A percentile compares a stretch with the other conserved stretches of the same genome.
These are phyloP conservation scores for Sylvia borin DNA, from an alignment of 2,797 vertebrate genomes.

Conservation along the genomic window DNA sequence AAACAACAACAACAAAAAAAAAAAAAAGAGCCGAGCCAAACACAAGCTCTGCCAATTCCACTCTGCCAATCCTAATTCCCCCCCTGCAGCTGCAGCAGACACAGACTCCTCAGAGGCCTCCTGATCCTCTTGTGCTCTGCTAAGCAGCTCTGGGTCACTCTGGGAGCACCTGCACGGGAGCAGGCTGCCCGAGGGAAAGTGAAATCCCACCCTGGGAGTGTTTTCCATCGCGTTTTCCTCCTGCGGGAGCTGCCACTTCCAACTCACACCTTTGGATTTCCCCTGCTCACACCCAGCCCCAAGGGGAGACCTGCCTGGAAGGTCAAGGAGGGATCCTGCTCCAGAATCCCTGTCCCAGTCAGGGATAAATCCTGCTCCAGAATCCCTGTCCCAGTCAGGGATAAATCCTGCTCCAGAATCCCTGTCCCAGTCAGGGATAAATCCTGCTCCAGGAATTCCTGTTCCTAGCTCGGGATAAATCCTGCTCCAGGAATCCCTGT, in stretches of 20 bases:
- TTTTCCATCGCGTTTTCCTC: not conserved
- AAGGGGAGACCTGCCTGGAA: not conserved
- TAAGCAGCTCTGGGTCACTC: conserved; percentile 36
- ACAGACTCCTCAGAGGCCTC: not conserved
- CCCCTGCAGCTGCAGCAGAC: conserved; percentile 24
- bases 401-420: too few species aligned
- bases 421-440: too few species aligned
- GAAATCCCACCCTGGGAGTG: not conserved
- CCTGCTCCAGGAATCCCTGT: too few species aligned
- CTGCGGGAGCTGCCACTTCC: not conserved
- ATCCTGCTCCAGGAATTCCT: too few species aligned
- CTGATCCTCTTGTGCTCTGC: not conserved
- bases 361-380: too few species aligned
- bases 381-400: too few species aligned
- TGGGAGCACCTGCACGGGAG: not conserved
- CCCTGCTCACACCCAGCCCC: not conserved
- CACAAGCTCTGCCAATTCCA: not conserved
- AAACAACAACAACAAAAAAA: not conserved
- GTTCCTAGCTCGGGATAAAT: too few species aligned
- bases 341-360: too few species aligned
- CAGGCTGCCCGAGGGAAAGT: not conserved
- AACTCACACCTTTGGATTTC: not conserved
- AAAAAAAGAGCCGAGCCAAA: not conserved
- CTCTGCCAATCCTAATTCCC: conserved; percentile 8
- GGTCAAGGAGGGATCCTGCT: not conserved